Evolutionary conservation across 2,113 vertebrate genomes (phyloP).

Genomic region (Neomonachus schauinslandi): DNA sequence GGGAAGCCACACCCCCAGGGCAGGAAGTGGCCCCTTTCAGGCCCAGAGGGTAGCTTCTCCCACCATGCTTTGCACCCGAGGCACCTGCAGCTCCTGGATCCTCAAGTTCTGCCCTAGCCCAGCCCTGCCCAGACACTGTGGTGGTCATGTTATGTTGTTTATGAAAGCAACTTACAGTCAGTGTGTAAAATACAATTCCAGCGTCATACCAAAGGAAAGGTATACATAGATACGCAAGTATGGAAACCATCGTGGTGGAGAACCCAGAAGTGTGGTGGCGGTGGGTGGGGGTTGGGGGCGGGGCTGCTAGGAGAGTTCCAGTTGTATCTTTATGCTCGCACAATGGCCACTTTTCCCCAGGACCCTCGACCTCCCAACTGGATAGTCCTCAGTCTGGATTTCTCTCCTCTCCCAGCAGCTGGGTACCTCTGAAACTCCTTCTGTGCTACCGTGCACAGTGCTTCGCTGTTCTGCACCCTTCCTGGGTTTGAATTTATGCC

Average conservation of each 20-base stretch:
- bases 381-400: background rate
- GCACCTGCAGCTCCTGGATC: background rate
- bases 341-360: background rate
- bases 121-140: background rate
- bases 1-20: background rate
- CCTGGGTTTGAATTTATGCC: background rate
- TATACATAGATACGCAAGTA: fast-evolving
- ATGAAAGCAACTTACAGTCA: background rate
- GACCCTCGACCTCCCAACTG: background rate
- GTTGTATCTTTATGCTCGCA: background rate
- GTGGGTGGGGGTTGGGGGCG: no score
- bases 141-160: background rate
- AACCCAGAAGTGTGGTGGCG: background rate
- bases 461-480: background rate
- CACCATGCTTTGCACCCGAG: background rate
- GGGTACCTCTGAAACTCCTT: background rate
- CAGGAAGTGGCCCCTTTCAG: background rate
- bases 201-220: background rate
- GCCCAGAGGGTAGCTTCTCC: background rate
- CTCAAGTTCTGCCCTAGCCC: background rate
- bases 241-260: background rate
- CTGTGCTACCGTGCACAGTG: background rate
- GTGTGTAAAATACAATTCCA: background rate
- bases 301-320: background rate
- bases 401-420: background rate